These are phyloP conservation scores for Drosophila anceps DNA, from an alignment of 2,888 invertebrate genomes.

Conservation along the genomic window DNA sequence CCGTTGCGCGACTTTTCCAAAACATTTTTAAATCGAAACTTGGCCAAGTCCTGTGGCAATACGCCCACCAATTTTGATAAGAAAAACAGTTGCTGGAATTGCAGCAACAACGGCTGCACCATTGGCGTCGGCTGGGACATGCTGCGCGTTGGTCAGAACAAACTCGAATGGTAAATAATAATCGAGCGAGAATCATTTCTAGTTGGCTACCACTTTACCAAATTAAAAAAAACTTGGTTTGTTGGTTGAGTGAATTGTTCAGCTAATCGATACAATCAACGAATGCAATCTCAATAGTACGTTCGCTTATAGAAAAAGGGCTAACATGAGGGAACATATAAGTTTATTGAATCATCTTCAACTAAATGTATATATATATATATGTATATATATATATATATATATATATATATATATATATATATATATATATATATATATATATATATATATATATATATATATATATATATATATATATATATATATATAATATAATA, in stretches of 20 bases:
- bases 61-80: conserved; percentile 84
- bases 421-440: too few species aligned
- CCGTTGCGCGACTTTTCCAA: conserved; percentile 82
- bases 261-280: conserved; percentile 58
- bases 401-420: too few species aligned
- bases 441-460: too few species aligned
- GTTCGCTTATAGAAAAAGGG: conserved; percentile 10
- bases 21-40: conserved; percentile 69
- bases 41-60: conserved; percentile 79
- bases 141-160: conserved; percentile 28
- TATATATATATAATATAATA: conserved; percentile 26
- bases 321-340: conserved; percentile 16
- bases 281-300: conserved; percentile 17
- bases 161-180: conserved; percentile 33
- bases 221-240: conserved; percentile 72
- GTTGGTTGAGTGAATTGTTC: conserved; percentile 40
- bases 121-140: conserved; percentile 59
- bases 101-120: conserved; percentile 75
- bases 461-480: too few species aligned
- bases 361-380: conserved; percentile 21
- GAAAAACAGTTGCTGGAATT: conserved; percentile 80
- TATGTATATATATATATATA: too few species aligned
- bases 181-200: conserved; percentile 11
- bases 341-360: conserved; percentile 41
- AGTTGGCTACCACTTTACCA: conserved; percentile 60